Percentiles rank a stretch among this genome's conserved stretches.
phyloP scores from a whole-genome alignment of 2,113 vertebrate species.

The Anas platyrhynchos region DNA sequence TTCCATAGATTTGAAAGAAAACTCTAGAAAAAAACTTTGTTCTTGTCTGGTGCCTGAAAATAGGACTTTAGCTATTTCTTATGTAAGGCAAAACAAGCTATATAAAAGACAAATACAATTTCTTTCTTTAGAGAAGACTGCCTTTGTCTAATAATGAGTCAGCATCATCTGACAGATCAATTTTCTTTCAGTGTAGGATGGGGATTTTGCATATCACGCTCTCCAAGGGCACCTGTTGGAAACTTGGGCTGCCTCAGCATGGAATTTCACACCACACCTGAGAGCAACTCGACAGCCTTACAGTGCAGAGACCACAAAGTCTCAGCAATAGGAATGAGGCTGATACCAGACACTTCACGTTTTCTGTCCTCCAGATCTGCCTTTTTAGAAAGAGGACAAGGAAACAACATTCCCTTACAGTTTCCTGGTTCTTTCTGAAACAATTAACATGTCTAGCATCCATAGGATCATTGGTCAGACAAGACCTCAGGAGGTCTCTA shows the following conservation, averaged over 20 bases:
- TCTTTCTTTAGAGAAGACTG: not conserved
- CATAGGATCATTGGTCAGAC: not conserved
- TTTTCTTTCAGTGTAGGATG: conserved; percentile 45
- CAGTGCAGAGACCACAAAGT: not conserved
- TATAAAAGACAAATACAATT: not conserved
- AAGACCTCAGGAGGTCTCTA: not conserved
- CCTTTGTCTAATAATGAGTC: conserved; percentile 52
- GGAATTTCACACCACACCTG: conserved; percentile 50
- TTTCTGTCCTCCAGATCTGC: not conserved
- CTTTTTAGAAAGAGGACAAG: not conserved
- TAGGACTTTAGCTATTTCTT: not conserved
- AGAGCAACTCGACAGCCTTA: not conserved
- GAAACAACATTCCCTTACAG: not conserved
- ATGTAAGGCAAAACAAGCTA: not conserved
- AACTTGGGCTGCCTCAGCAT: conserved; percentile 25
- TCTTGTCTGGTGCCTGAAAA: not conserved
- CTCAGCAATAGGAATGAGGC: conserved; percentile 16
- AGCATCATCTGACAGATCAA: conserved; percentile 54
- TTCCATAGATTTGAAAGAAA: not conserved
- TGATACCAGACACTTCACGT: not conserved
- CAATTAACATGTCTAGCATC: rapidly evolving
- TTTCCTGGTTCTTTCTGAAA: not conserved
- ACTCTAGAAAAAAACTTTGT: not conserved
- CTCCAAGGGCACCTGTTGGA: conserved; percentile 55
- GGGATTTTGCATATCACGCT: conserved; percentile 21